Base-by-base conservation (phyloP, 2,113 vertebrate genomes). In the Psophia crepitans region DNA sequence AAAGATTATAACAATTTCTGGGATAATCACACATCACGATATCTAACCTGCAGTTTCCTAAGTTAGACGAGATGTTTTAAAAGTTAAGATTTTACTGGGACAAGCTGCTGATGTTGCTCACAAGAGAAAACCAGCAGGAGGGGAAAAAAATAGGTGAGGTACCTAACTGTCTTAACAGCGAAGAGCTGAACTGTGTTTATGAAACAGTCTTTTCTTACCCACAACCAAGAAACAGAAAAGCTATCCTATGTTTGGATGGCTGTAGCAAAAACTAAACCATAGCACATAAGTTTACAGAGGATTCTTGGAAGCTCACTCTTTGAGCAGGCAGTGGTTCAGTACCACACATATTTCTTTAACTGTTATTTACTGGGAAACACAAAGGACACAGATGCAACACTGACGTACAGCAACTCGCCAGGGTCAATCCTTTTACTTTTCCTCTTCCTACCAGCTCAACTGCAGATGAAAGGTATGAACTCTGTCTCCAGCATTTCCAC, bases 341-440 rank as follows among this genome's bases (percentile, higher is more conserved):
- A 73, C 15, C 27, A 58, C 35, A 60, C 3, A 30, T 22, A 61
- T 0, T 44, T 18, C 20, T 60, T 54, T n/a, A 79, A 57, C 6
- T 32, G n/a, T n/a, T n/a, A n/a, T n/a, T n/a, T n/a, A n/a, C n/a
- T 70, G 37, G 19, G n/a, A 90, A 87, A 81, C 24, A 35, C 0
- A 23, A 82, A 51, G 22, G 21, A 74, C 0, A 0, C 35, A 30
- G n/a, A 16, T 61, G n/a, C 5, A 7, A 63, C 16, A 13, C 4
- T 26, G 26, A 64, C 24, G 41, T 24, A 58, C 23, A 91, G 19
- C 27, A 84, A 8, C 12, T n/a, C 37, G 10, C 2, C n/a, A 51
- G 7, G 3, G 26, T 32, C 24, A 90, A 57, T 64, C 46, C 24
- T 89, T 58, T 30, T 78, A 46, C n/a, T 26, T 92, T 64, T 79